Evolutionary conservation across 1,140 invertebrate species (phyloP).

Genomic region (Hypothenemus hampei): DNA sequence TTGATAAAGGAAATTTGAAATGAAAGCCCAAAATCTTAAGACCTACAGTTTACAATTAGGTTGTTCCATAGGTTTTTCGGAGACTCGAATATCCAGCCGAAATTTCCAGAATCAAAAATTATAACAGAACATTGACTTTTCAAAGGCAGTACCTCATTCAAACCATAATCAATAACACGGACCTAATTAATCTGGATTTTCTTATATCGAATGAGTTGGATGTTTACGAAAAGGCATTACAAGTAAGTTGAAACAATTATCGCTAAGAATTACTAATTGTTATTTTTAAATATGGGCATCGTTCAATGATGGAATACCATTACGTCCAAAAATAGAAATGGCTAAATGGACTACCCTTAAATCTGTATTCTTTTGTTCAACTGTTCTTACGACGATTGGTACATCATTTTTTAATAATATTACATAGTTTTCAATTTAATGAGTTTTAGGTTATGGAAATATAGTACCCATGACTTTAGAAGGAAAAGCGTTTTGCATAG

Average conservation of each 20-base stretch:
- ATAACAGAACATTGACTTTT: constrained; percentile 42
- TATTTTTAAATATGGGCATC: constrained; percentile 46
- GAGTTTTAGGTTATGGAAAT: constrained; percentile 84
- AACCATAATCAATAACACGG: constrained; percentile 55
- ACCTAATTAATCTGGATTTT: constrained; percentile 51
- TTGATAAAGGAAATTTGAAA: too few relatives aligned
- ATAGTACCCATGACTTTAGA: constrained; percentile 82
- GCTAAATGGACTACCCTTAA: constrained; percentile 73
- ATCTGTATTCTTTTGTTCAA: constrained; percentile 79
- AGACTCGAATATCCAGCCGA: constrained; percentile 69
- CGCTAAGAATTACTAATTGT: neutral
- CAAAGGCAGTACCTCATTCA: constrained; percentile 51
- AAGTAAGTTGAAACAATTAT: constrained; percentile 40
- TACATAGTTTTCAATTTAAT: neutral
- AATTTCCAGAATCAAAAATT: constrained; percentile 43
- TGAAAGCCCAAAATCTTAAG: too few relatives aligned
- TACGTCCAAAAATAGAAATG: constrained; percentile 38
- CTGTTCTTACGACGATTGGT: constrained; percentile 80
- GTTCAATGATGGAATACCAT: constrained; percentile 53
- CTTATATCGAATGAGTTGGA: constrained; percentile 56
- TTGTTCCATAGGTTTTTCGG: constrained; percentile 71
- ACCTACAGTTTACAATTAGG: too few relatives aligned
- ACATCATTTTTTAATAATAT: constrained; percentile 28
- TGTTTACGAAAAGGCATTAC: constrained; percentile 51
- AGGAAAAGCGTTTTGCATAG: constrained; percentile 84